Conservation (phyloP, 2,888 invertebrate species). For the Prenolepis imparis region DNA sequence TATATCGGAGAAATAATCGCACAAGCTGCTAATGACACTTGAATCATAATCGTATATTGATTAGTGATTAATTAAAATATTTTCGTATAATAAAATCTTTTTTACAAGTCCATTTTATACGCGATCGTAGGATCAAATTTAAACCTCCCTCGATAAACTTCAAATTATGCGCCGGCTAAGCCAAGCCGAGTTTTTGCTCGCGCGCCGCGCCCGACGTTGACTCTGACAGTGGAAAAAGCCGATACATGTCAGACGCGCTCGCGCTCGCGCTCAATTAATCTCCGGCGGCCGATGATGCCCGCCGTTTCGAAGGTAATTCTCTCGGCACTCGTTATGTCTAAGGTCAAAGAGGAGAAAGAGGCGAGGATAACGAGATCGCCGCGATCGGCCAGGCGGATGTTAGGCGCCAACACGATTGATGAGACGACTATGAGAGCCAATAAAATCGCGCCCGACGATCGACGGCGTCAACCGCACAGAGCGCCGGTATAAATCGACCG, state of each 20-base stretch:
- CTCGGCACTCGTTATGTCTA: conserved; percentile 56
- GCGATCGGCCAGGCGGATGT: conserved; percentile 34
- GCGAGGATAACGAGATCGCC: conserved; percentile 64
- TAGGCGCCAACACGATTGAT: conserved; percentile 73
- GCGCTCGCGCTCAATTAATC: conserved; percentile 65
- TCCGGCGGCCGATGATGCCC: conserved; percentile 1
- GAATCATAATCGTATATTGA: neutral
- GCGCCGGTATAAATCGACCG: conserved; percentile 77
- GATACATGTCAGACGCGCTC: conserved; percentile 45
- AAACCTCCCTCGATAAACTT: neutral
- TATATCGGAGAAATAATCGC: neutral
- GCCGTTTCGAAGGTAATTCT: conserved; percentile 58
- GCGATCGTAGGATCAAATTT: neutral
- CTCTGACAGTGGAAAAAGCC: conserved; percentile 45
- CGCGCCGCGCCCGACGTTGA: conserved; percentile 8
- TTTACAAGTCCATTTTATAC: neutral
- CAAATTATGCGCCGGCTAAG: conserved; percentile 36
- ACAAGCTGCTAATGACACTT: neutral
- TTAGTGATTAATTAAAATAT: conserved; percentile 16
- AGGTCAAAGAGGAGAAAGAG: conserved; percentile 66
- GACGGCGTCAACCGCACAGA: conserved; percentile 11
- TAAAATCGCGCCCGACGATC: conserved; percentile 74
- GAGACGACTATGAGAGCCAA: conserved; percentile 77
- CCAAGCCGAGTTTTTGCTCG: conserved; percentile 5
- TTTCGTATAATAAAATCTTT: neutral